These are phyloP conservation scores for Sinocyclocheilus anophthalmus DNA, from an alignment of 2,113 vertebrate species.

Conservation along the genomic window DNA sequence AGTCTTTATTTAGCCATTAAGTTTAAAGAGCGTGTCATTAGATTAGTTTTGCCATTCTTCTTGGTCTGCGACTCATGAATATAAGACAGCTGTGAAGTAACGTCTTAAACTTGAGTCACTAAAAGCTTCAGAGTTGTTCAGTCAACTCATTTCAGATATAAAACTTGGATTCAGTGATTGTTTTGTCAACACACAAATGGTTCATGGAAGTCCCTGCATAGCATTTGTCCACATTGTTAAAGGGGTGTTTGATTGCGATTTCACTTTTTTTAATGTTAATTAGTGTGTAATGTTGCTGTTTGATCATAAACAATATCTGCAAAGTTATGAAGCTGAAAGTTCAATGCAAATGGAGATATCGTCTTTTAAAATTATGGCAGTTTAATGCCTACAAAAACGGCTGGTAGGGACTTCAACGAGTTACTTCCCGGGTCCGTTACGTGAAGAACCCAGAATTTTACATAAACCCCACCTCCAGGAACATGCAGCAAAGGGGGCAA, in stretches of 20 bases:
- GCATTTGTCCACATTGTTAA: not conserved
- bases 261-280: too few relatives aligned
- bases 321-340: too few relatives aligned
- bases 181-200: not conserved
- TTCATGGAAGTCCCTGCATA: not conserved
- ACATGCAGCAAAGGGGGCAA: too few relatives aligned
- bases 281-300: too few relatives aligned
- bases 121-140: not conserved
- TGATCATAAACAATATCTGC: too few relatives aligned
- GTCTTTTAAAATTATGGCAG: too few relatives aligned
- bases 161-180: not conserved
- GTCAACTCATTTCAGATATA: not conserved
- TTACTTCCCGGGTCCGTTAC: too few relatives aligned
- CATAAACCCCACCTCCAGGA: too few relatives aligned
- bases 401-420: too few relatives aligned
- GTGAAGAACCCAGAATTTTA: too few relatives aligned
- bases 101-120: not conserved
- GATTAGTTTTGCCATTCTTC: not conserved
- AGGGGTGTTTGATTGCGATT: not conserved
- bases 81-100: not conserved
- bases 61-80: not conserved
- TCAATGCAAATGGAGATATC: too few relatives aligned
- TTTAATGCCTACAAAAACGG: too few relatives aligned
- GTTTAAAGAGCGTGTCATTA: constrained; percentile 9
- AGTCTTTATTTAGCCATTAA: constrained; percentile 11